Percentiles rank a stretch among this genome's conserved stretches.
These are phyloP conservation scores for Drosophila chauvacae DNA, from an alignment of 1,140 invertebrate genomes.

Conservation along the genomic window DNA sequence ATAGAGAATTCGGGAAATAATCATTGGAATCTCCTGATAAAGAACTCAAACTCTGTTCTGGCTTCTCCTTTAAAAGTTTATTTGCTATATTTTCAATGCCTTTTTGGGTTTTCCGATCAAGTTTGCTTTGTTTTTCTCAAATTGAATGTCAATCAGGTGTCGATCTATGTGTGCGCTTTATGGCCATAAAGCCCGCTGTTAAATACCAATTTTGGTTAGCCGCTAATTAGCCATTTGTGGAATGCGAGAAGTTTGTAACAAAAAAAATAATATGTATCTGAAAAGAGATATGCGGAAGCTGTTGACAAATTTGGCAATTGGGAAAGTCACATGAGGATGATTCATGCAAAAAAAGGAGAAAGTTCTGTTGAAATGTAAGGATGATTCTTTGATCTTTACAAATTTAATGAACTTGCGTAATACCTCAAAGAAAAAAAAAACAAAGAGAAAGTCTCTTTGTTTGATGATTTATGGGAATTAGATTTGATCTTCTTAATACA, in stretches of 20 bases:
- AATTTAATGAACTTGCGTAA: slow-evolving; percentile 40
- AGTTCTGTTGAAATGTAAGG: slow-evolving; percentile 38
- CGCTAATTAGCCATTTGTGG: slow-evolving; percentile 68
- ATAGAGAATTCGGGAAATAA: slow-evolving; percentile 46
- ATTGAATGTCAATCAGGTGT: slow-evolving; percentile 67
- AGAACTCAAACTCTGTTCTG: slow-evolving; percentile 7
- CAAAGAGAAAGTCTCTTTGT: slow-evolving; percentile 58
- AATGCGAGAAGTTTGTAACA: slow-evolving; percentile 40
- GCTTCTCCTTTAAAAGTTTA: slow-evolving; percentile 4
- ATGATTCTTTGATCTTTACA: slow-evolving; percentile 23
- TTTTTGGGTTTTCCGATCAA: slow-evolving; percentile 57
- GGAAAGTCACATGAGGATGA: slow-evolving; percentile 33
- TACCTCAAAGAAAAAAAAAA: slow-evolving; percentile 11
- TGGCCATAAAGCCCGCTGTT: slow-evolving; percentile 49
- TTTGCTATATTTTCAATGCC: slow-evolving; percentile 27
- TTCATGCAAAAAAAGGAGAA: slow-evolving; percentile 30
- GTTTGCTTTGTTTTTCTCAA: slow-evolving; percentile 11
- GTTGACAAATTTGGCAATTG: slow-evolving; percentile 30
- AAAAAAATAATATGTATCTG: neutral
- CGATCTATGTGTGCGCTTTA: slow-evolving; percentile 44
- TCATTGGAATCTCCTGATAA: slow-evolving; percentile 15
- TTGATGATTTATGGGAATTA: slow-evolving; percentile 1
- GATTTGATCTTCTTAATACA: neutral
- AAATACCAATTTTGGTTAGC: slow-evolving; percentile 70
- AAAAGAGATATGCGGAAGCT: slow-evolving; percentile 50